phyloP scores from a whole-genome alignment of 2,888 invertebrate genomes.

The Tyria jacobaeae region DNA sequence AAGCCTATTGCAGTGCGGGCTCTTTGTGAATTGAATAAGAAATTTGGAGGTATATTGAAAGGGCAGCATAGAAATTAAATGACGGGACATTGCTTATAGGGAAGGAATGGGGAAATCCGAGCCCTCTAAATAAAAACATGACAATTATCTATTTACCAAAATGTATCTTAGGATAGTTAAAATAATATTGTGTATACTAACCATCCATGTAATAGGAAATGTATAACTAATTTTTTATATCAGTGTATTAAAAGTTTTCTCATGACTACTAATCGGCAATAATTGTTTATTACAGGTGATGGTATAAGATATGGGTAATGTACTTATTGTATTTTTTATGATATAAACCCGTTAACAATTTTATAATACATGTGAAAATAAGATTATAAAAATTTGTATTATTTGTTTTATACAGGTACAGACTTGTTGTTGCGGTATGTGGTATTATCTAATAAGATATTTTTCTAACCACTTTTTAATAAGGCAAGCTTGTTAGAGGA shows the following conservation, averaged over 20 bases:
- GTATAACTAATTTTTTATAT: not conserved
- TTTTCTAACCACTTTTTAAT: no score
- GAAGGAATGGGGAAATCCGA: no score
- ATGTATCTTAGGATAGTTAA: not conserved
- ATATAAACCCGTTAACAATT: not conserved
- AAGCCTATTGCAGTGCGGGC: no score
- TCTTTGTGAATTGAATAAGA: no score
- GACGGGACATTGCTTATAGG: no score
- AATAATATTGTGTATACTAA: not conserved
- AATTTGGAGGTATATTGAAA: no score
- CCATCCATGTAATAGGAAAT: not conserved
- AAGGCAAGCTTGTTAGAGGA: no score
- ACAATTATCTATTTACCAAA: not conserved
- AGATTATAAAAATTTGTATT: not conserved
- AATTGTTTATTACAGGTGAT: slow-evolving; percentile 3
- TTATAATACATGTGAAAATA: slow-evolving; percentile 10
- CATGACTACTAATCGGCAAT: slow-evolving; percentile 1
- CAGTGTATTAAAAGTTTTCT: not conserved
- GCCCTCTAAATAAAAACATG: not conserved
- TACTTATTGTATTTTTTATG: not conserved
- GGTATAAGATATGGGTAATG: not conserved
- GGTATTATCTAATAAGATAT: no score
- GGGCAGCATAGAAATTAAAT: no score
- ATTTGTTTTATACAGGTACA: not conserved
- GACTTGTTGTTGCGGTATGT: no score